Base-by-base conservation (phyloP, 2,888 invertebrate species). In the Frankliniella fusca region DNA sequence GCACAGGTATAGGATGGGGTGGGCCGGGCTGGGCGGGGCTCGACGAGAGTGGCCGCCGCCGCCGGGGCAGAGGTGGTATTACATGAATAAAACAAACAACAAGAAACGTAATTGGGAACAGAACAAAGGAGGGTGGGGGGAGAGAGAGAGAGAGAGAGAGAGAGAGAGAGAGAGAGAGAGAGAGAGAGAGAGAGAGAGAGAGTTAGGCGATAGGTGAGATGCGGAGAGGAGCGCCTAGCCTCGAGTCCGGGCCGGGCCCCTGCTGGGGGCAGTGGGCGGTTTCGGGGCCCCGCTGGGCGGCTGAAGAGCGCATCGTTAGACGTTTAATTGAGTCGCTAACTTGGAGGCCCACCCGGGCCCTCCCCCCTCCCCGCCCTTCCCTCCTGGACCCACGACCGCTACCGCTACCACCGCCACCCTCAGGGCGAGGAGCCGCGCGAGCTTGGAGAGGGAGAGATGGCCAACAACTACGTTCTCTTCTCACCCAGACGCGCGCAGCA, bases 241-340 rank as follows among this genome's bases (percentile, higher is more conserved):
- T n/a, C n/a, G n/a, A n/a, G n/a, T n/a, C n/a, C n/a, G n/a, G n/a
- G n/a, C n/a, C n/a, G n/a, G n/a, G n/a, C n/a, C n/a, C n/a, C 15
- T 54, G 54, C 15, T 12, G 20, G 54, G 61, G 7, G 61, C 20
- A 61, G 61, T 18, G 18, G 61, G 61, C 61, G 8, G 18, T 18
- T 11, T 11, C 0, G 61, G 18, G 61, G 61, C 18, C 38, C 38
- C 38, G 61, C 61, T 20, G 61, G 61, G 10, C 10, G 8, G 70
- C 70, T 76, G 23, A 76, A 76, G 27, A 12, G 70, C 70, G 70
- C 70, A 76, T 76, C 70, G 70, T 76, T 76, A 76, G 70, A 76
- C 70, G 70, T 27, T 76, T 76, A 76, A 76, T 76, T 76, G 70
- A 76, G 70, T 76, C 70, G 70, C 70, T 76, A 27, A 27, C 70